Base-by-base conservation (phyloP, 2,113 vertebrate species). In the Heptranchias perlo region DNA sequence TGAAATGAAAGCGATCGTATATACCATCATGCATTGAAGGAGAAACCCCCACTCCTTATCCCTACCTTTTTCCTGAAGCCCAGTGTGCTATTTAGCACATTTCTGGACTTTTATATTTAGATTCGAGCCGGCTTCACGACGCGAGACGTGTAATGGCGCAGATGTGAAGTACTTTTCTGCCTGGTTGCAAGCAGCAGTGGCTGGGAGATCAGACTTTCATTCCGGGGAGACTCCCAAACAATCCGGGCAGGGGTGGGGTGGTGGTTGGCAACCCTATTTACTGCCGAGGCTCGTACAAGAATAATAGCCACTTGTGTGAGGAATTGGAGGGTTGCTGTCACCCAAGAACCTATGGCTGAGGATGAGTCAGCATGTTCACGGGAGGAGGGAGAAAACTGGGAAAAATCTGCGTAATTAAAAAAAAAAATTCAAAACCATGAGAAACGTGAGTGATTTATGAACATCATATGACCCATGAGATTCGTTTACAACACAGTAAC, bases 21-120 rank as follows among this genome's bases (percentile, higher is more conserved):
- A 21, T 21, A 4, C 14, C 14, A n/a, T 16, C 13, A 1, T 92
- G 31, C 54, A 61, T 39, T 92, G 89, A 35, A 92, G 28, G 54
- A 92, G 76, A 92, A 92, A 92, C n/a, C 31, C 47, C 52, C 58
- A 61, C 14, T 5, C 35, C 28, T 35, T 92, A 14, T 92, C 58
- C 58, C 54, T 31, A 31, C 0, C 52, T 54, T 35, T 92, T 92
- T 39, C 58, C 89, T n/a, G 14, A 35, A 61, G 62, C 14, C 14
- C 14, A 78, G 14, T 78, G n/a, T 39, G 76, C n/a, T 78, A 78
- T 39, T 87, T 87, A 52, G 52, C 18, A 62, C 35, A 61, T 92
- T 61, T n/a, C 89, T 62, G 89, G 31, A 92, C 35, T 92, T n/a
- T n/a, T 92, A 62, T 92, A 39, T 61, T 92, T 62, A n/a, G 54